A percentile compares a stretch with the other conserved stretches of the same genome.
Conservation (phyloP, 2,888 invertebrate genomes). For the Tetropium fuscum region DNA sequence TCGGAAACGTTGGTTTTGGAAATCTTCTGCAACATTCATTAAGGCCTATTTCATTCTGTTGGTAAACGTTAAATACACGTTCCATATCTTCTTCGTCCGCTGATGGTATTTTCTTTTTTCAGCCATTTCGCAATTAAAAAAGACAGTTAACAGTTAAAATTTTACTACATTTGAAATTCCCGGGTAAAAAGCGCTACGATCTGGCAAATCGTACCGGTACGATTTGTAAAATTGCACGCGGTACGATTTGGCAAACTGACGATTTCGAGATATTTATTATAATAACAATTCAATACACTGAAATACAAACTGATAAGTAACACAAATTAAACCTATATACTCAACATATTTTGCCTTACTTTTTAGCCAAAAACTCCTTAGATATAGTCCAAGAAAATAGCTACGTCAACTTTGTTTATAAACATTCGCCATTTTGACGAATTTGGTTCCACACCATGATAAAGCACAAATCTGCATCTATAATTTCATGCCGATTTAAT, state of each 20-base stretch:
- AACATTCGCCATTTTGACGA: not conserved
- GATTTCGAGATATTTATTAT: not conserved
- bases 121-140: not conserved
- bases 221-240: slow-evolving; percentile 28
- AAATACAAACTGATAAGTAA: not conserved
- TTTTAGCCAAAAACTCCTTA: not conserved
- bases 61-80: slow-evolving; percentile 26
- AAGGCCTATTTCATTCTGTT: slow-evolving; percentile 29
- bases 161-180: not conserved
- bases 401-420: not conserved
- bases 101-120: slow-evolving; percentile 4
- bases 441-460: no score
- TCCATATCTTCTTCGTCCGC: slow-evolving; percentile 33
- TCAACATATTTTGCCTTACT: slow-evolving; percentile 1
- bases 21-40: slow-evolving; percentile 34
- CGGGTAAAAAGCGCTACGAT: not conserved
- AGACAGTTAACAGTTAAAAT: not conserved
- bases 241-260: slow-evolving; percentile 22
- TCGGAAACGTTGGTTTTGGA: slow-evolving; percentile 36
- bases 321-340: not conserved
- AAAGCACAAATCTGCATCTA: no score
- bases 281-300: not conserved
- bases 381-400: not conserved
- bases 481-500: no score
- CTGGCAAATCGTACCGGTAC: slow-evolving; percentile 5